Percentiles rank a stretch among this genome's conserved stretches.
Evolutionary conservation across 2,888 invertebrate genomes (phyloP).

Genomic region (Leptogaster cylindrica): DNA sequence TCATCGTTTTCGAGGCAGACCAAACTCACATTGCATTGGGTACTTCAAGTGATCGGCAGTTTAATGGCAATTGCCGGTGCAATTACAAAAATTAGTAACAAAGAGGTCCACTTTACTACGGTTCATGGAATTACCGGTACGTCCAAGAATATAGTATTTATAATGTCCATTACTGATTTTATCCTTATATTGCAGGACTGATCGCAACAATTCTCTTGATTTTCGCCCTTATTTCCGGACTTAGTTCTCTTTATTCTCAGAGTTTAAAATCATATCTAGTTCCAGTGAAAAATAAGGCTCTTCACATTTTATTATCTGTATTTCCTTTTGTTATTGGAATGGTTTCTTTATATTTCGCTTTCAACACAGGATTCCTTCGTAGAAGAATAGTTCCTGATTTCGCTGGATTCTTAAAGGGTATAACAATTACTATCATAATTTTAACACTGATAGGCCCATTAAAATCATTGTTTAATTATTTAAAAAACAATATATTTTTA

Average conservation of each 20-base stretch:
- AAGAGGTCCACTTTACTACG: conserved; percentile 52
- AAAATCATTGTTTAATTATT: conserved; percentile 46
- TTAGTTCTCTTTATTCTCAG: conserved; percentile 54
- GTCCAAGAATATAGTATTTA: neutral
- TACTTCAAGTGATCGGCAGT: conserved; percentile 56
- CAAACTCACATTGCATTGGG: conserved; percentile 59
- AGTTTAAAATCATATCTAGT: conserved; percentile 51
- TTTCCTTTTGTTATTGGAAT: conserved; percentile 56
- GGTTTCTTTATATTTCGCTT: conserved; percentile 57
- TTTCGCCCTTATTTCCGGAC: conserved; percentile 54
- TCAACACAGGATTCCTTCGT: conserved; percentile 55
- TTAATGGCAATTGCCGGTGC: conserved; percentile 55
- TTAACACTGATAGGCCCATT: conserved; percentile 55
- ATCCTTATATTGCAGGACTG: conserved; percentile 51
- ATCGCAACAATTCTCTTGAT: conserved; percentile 56
- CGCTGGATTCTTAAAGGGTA: conserved; percentile 47
- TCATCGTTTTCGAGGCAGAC: conserved; percentile 53
- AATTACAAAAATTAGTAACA: conserved; percentile 54
- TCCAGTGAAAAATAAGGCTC: conserved; percentile 56
- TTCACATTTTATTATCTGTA: conserved; percentile 56
- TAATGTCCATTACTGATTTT: conserved; percentile 51
- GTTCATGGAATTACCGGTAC: conserved; percentile 51
- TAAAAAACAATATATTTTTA: no score
- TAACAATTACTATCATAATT: conserved; percentile 55
- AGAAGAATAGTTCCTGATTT: conserved; percentile 50